Percentiles rank a stretch among this genome's conserved stretches.
Conservation (phyloP, 1,140 invertebrate genomes). For the Meloidogyne hapla region DNA sequence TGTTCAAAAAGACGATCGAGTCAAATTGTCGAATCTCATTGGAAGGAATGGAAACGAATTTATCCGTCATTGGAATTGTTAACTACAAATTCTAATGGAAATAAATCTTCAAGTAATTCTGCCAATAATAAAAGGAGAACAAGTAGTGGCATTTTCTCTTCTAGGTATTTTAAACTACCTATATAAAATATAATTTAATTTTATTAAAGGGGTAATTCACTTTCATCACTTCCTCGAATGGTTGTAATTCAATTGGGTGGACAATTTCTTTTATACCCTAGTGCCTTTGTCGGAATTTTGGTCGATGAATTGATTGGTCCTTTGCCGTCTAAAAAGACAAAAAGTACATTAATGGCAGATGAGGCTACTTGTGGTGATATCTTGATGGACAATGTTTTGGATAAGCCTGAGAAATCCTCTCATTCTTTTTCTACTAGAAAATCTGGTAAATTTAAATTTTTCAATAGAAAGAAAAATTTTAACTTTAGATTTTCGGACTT, state of each 20-base stretch:
- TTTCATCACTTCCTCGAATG: constrained; percentile 36
- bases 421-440: background rate
- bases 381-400: background rate
- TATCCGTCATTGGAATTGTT: constrained; percentile 1
- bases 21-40: constrained; percentile 27
- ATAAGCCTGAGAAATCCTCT: background rate
- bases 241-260: constrained; percentile 47
- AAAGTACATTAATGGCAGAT: background rate
- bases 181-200: background rate
- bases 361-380: constrained; percentile 9
- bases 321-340: background rate
- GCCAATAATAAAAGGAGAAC: background rate
- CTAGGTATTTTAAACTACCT: background rate
- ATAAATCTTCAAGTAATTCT: background rate
- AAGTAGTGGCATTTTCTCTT: background rate
- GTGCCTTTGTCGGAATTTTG: constrained; percentile 42
- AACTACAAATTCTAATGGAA: background rate
- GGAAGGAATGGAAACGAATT: constrained; percentile 39
- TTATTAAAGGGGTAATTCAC: background rate
- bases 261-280: constrained; percentile 44
- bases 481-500: constrained; percentile 26
- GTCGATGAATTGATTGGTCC: constrained; percentile 29
- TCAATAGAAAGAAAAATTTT: too few relatives aligned
- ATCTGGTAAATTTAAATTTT: constrained; percentile 1
- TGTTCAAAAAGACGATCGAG: constrained; percentile 32